Conservation (phyloP, 2,113 vertebrate species). For the Gallinago undulata region DNA sequence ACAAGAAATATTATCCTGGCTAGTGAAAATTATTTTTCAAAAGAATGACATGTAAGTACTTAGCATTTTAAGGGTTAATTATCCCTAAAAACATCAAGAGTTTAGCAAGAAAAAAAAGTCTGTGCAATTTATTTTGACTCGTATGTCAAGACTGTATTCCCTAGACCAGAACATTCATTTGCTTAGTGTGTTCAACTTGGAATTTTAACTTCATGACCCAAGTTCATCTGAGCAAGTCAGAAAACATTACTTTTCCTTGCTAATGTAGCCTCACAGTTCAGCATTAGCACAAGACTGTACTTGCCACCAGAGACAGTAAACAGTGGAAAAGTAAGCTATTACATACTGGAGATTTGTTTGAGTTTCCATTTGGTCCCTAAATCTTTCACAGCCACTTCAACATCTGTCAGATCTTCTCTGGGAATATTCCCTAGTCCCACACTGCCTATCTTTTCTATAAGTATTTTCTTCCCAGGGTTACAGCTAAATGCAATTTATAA, state of each 20-base stretch:
- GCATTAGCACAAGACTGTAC: not conserved
- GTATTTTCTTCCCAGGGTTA: not conserved
- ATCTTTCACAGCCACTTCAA: not conserved
- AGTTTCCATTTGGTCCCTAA: not conserved
- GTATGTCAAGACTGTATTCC: not conserved
- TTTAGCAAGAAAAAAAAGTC: not conserved
- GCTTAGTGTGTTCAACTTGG: not conserved
- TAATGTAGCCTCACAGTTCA: not conserved
- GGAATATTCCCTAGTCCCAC: not conserved
- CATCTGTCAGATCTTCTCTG: not conserved
- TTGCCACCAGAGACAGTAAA: not conserved
- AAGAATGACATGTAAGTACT: not conserved
- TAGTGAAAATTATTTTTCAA: not conserved
- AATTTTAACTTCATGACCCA: not conserved
- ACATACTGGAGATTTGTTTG: not conserved
- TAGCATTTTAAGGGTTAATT: not conserved
- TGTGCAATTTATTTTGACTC: not conserved
- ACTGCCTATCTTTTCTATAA: not conserved
- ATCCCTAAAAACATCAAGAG: not conserved
- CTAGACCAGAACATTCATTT: not conserved
- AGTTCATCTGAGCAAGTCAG: not conserved
- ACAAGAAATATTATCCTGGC: not conserved
- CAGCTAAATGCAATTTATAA: not conserved
- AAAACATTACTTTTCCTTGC: not conserved
- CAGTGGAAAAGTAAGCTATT: not conserved